Evolutionary conservation across 2,113 vertebrate genomes (phyloP), one percentile per base, ranked within the genome.

Genomic region (Siphamia tubifer): DNA sequence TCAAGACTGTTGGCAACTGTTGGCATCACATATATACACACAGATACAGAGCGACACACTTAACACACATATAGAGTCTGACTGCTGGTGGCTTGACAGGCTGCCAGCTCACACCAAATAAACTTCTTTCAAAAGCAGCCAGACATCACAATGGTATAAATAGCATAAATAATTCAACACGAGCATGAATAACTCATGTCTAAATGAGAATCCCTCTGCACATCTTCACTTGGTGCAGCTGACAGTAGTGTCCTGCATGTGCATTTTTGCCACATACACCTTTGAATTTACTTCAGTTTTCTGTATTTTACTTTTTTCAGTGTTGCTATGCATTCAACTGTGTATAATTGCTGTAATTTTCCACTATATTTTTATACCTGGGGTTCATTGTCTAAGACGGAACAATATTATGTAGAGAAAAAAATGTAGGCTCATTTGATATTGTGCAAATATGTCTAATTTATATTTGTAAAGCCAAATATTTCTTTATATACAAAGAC

Each of bases 141-240:
- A 66, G 66, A 83, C 77, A 77, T 88, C 71, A 77, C 81, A 88
- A 80, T 79, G 78, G 80, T 58, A 81, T 84, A 80, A 88, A 82
- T 83, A 80, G 69, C 79, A 82, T 91, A 74, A 84, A 89, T 83
- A 85, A 90, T 90, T 89, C 85, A 89, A 55, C 65, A 62, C 42
- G 60, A 85, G 77, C 82, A 77, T 89, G 83, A 87, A 83, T 82
- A 86, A 81, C 68, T 83, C 44, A 7, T 8, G 16, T 80, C 56
- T 68, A 83, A 85, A 85, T 81, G 71, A 87, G 64, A 27, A 77
- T 54, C 31, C 40, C 32, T 74, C 61, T 71, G 42, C 51, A 30
- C 28, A 38, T 64, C 53, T 75, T 75, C 39, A 62, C 53, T 71
- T 73, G 67, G 39, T 63, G 24, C 17, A 36, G 31, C 45, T 81